These are phyloP conservation scores for Gambusia holbrooki DNA, from an alignment of 2,113 vertebrate species.

Conservation along the genomic window DNA sequence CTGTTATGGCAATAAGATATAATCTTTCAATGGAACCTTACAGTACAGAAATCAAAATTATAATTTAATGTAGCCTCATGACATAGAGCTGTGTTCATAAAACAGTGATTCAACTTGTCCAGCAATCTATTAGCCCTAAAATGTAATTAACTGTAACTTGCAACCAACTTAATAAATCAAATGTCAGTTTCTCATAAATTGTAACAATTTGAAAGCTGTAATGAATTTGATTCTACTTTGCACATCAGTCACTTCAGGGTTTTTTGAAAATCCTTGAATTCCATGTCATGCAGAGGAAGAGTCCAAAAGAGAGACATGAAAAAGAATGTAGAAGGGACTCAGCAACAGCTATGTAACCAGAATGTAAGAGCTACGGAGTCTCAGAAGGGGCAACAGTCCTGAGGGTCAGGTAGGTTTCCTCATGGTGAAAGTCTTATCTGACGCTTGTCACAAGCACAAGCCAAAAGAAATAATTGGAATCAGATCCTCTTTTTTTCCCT, in stretches of 20 bases:
- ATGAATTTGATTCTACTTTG: too few species aligned
- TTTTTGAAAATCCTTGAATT: neutral
- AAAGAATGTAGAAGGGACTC: slow-evolving; percentile 34
- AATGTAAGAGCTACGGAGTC: slow-evolving; percentile 36
- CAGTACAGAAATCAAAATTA: too few species aligned
- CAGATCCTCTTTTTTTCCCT: slow-evolving; percentile 34
- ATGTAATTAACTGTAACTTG: slow-evolving; percentile 7
- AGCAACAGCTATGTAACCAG: slow-evolving; percentile 37
- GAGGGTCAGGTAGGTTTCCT: slow-evolving; percentile 62
- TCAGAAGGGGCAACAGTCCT: slow-evolving; percentile 56
- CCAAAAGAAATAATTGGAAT: slow-evolving; percentile 65
- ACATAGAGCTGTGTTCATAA: too few species aligned
- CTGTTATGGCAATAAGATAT: too few species aligned
- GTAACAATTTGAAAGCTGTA: neutral
- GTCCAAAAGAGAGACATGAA: slow-evolving; percentile 14
- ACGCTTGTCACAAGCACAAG: slow-evolving; percentile 59
- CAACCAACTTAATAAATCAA: neutral
- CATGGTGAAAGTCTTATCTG: slow-evolving; percentile 62
- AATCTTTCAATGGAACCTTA: too few species aligned
- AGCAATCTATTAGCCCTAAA: neutral
- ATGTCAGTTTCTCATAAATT: slow-evolving; percentile 22
- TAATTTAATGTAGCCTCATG: too few species aligned
- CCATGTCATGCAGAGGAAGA: neutral
- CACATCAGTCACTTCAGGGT: neutral
- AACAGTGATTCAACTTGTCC: too few species aligned